Base-by-base conservation (phyloP, 1,140 invertebrate genomes). In the Yoshiicerus persimilis region DNA sequence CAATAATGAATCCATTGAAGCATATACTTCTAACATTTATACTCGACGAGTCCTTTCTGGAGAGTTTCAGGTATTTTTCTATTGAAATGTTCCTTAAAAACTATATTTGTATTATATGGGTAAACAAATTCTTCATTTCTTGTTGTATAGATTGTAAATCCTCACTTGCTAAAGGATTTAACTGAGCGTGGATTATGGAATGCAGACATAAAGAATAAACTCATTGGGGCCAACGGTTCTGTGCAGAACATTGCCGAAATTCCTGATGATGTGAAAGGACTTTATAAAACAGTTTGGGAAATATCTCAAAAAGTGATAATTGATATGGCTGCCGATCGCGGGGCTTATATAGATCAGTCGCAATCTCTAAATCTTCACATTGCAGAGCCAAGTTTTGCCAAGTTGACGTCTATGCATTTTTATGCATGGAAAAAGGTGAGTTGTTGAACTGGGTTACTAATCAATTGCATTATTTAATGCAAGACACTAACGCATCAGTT, bases 241-340 rank as follows among this genome's bases (percentile, higher is more conserved):
- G 95, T 99, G 62, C 91, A 99, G 94, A 95, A 96, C 89, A 97
- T 99, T 90, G 95, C 95, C 25, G 93, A 93, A 62, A 98, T 99
- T 92, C 98, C 99, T 0, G 94, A 96, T 89, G 95, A 99, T 87
- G 93, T 99, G 16, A 97, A 98, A 92, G 94, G 95, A 10, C 93
- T 99, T 6, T 99, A 99, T 92, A 99, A 99, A 93, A 99, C 99
- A 4, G 98, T 99, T 0, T 99, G 99, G 99, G 99, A 99, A 93
- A 97, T 99, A 85, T 96, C 97, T 0, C 98, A 99, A 88, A 99
- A 98, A 92, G 95, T 94, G 5, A 95, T 99, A 2, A 95, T 99
- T 39, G 95, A 99, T 92, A 99, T 99, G 99, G 98, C 99, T 32
- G 98, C 98, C 3, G 99, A 99, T 93, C 94, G 99, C 90, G 98